Percentiles rank a stretch among this genome's conserved stretches.
Conservation (phyloP, 2,113 vertebrate genomes). For the Platichthys stellatus region DNA sequence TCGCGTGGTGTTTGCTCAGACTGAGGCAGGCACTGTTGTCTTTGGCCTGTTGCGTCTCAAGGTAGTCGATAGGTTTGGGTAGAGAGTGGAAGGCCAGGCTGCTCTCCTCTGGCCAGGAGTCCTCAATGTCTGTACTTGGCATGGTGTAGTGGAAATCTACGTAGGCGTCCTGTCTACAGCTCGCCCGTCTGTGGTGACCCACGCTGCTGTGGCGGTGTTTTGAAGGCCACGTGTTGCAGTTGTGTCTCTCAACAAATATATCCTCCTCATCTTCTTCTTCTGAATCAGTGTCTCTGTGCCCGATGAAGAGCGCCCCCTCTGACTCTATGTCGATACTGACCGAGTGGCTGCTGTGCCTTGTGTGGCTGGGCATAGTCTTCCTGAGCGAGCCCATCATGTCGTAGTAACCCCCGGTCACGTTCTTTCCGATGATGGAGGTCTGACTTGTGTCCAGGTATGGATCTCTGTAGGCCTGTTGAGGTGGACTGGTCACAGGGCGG, state of each 20-base stretch:
- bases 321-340: constrained; percentile 78
- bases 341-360: constrained; percentile 67
- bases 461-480: constrained; percentile 71
- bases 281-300: constrained; percentile 72
- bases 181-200: constrained; percentile 63
- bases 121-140: constrained; percentile 82
- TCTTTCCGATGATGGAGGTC: constrained; percentile 61
- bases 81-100: constrained; percentile 70
- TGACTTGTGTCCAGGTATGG: constrained; percentile 72
- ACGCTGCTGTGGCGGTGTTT: constrained; percentile 77
- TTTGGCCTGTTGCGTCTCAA: constrained; percentile 72
- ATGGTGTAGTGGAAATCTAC: constrained; percentile 82
- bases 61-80: constrained; percentile 73
- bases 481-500: constrained; percentile 52
- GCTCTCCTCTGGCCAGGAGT: constrained; percentile 80
- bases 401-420: constrained; percentile 74
- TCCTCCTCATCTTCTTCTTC: constrained; percentile 77
- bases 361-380: constrained; percentile 82
- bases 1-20: constrained; percentile 66
- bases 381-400: constrained; percentile 86
- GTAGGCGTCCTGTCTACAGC: constrained; percentile 72
- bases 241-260: constrained; percentile 72
- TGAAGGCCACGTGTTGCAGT: constrained; percentile 84
- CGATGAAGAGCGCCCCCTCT: constrained; percentile 71
- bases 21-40: constrained; percentile 76